Evolutionary conservation across 2,888 invertebrate genomes (phyloP).

Genomic region (Drosophila lutescens): DNA sequence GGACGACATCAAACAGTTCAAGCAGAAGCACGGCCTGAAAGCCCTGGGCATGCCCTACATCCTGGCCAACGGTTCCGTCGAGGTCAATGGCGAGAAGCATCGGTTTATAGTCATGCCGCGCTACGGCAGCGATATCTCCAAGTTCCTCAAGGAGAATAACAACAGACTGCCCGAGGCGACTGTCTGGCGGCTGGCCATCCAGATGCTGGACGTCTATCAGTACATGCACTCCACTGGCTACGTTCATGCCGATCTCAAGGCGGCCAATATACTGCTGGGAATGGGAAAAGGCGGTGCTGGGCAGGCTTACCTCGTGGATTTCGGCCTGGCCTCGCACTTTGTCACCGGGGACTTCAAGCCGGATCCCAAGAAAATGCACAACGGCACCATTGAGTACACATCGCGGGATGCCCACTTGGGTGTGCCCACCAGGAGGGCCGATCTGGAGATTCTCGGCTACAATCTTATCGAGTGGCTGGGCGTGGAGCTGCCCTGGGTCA

Average conservation of each 20-base stretch:
- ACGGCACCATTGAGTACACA: constrained; percentile 98
- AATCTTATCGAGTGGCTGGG: constrained; percentile 97
- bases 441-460: constrained; percentile 96
- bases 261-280: constrained; percentile 95
- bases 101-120: constrained; percentile 95
- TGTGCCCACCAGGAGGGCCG: constrained; percentile 94
- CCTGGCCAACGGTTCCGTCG: constrained; percentile 93
- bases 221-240: constrained; percentile 96
- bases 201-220: constrained; percentile 95
- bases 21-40: constrained; percentile 85
- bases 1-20: constrained; percentile 88
- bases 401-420: constrained; percentile 98
- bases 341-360: constrained; percentile 92
- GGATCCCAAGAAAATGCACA: constrained; percentile 96
- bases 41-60: constrained; percentile 93
- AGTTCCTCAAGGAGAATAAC: constrained; percentile 88
- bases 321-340: constrained; percentile 93
- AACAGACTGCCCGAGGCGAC: constrained; percentile 89
- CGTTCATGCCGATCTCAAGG: constrained; percentile 98
- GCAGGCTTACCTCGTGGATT: constrained; percentile 95
- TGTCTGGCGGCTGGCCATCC: constrained; percentile 91
- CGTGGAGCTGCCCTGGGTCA: constrained; percentile 94
- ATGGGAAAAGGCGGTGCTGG: constrained; percentile 87
- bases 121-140: constrained; percentile 94
- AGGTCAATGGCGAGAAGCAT: constrained; percentile 89